Percentiles rank a stretch among this genome's conserved stretches.
Evolutionary conservation across 2,888 invertebrate species (phyloP).

Genomic region (Colletes collaris): DNA sequence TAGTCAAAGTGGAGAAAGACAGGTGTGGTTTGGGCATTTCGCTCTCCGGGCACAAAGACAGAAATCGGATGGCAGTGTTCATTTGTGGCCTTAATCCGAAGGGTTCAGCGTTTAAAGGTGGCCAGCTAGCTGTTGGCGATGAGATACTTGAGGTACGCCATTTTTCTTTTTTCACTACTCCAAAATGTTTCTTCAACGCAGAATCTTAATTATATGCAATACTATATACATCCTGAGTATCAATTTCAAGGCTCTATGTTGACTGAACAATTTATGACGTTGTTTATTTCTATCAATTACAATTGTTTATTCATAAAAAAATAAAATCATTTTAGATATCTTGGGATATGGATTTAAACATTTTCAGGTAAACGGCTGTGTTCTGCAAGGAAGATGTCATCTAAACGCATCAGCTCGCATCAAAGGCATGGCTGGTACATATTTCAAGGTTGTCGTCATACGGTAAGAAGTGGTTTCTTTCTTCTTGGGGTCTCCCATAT

Average conservation of each 20-base stretch:
- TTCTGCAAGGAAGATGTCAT: slow-evolving; percentile 97
- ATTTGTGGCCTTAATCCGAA: slow-evolving; percentile 97
- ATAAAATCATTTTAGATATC: no score
- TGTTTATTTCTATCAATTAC: no score
- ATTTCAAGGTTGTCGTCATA: slow-evolving; percentile 93
- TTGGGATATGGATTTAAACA: no score
- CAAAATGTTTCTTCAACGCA: neutral
- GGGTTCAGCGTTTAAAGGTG: slow-evolving; percentile 90
- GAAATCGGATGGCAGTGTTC: slow-evolving; percentile 97
- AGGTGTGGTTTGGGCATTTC: slow-evolving; percentile 93
- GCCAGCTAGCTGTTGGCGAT: slow-evolving; percentile 94
- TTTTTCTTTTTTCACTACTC: neutral
- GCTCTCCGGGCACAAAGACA: slow-evolving; percentile 96
- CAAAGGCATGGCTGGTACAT: slow-evolving; percentile 92
- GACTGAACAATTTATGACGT: slow-evolving; percentile 12
- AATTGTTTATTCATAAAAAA: no score
- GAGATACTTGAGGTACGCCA: slow-evolving; percentile 93
- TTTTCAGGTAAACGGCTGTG: slow-evolving; percentile 94
- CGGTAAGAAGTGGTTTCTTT: slow-evolving; percentile 85
- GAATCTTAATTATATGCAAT: slow-evolving; percentile 22
- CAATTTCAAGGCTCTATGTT: neutral
- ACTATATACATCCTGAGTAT: slow-evolving; percentile 2
- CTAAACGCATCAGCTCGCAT: slow-evolving; percentile 98
- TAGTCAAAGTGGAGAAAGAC: slow-evolving; percentile 91
- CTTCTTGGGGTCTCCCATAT: neutral